These are phyloP conservation scores for Phalera bucephala DNA, from an alignment of 2,888 invertebrate genomes.

Conservation along the genomic window DNA sequence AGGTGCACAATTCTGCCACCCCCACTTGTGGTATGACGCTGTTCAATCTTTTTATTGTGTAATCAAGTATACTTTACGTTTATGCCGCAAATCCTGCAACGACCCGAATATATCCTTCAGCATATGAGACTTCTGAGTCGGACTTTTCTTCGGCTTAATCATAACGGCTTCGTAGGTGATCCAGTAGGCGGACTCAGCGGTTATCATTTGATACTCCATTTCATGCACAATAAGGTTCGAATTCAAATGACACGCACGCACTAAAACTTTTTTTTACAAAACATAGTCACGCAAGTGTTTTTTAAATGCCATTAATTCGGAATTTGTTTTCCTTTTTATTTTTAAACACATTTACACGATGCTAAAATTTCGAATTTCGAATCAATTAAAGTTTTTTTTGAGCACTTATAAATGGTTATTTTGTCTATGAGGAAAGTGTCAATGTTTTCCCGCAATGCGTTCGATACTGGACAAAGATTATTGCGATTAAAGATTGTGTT, in stretches of 20 bases:
- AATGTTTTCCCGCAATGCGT: background rate
- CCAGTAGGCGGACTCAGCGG: conserved; percentile 21
- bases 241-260: conserved; percentile 7
- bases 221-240: conserved; percentile 8
- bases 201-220: conserved; percentile 38
- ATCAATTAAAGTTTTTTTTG: too few species aligned
- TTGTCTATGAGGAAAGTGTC: too few species aligned
- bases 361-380: too few species aligned
- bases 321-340: too few species aligned
- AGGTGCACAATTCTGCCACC: too few species aligned
- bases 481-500: conserved; percentile 8
- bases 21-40: too few species aligned
- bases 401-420: too few species aligned
- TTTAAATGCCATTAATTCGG: too few species aligned
- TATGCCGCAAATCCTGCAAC: conserved; percentile 43
- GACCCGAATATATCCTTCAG: conserved; percentile 57
- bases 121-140: conserved; percentile 53
- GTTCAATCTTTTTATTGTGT: too few species aligned
- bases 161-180: conserved; percentile 12
- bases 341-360: too few species aligned
- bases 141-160: conserved; percentile 45
- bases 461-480: conserved; percentile 1
- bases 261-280: background rate
- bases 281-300: too few species aligned
- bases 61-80: conserved; percentile 45